These are phyloP conservation scores for Willowsia nigromaculata DNA, from an alignment of 2,888 invertebrate species.

Conservation along the genomic window DNA sequence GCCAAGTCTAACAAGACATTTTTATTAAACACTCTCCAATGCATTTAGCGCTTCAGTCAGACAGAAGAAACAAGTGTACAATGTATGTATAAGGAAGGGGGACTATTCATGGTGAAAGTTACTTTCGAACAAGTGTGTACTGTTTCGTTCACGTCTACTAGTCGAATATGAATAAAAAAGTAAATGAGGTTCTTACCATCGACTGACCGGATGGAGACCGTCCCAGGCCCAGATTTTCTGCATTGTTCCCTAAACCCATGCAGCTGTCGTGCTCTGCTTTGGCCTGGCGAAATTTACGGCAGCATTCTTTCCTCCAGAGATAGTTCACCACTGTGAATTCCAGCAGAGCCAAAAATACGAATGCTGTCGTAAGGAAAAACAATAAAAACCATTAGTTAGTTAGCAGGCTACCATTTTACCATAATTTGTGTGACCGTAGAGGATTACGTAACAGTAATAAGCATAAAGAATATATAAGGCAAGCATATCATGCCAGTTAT, in stretches of 20 bases:
- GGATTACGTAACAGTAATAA: background rate
- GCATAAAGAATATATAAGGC: slow-evolving; percentile 6
- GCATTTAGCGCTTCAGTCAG: too few relatives aligned
- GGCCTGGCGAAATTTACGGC: slow-evolving; percentile 74
- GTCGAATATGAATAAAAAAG: background rate
- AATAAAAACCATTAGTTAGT: slow-evolving; percentile 26
- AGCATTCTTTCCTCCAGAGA: slow-evolving; percentile 80
- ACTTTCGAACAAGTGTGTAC: background rate
- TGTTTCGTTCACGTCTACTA: background rate
- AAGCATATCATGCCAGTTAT: too few relatives aligned
- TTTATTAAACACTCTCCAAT: background rate
- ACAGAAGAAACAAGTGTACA: too few relatives aligned
- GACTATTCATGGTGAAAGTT: too few relatives aligned
- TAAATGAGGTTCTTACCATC: slow-evolving; percentile 40
- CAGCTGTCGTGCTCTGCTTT: slow-evolving; percentile 62
- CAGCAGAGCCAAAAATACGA: slow-evolving; percentile 81
- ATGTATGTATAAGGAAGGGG: too few relatives aligned
- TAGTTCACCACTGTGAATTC: slow-evolving; percentile 82
- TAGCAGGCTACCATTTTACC: background rate
- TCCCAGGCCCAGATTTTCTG: slow-evolving; percentile 65
- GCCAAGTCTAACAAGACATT: background rate
- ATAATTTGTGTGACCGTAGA: background rate
- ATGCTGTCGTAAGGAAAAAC: slow-evolving; percentile 79
- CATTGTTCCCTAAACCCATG: slow-evolving; percentile 61
- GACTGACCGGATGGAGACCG: slow-evolving; percentile 66